phyloP scores from a whole-genome alignment of 2,113 vertebrate species.

The Mastomys natalensis region DNA sequence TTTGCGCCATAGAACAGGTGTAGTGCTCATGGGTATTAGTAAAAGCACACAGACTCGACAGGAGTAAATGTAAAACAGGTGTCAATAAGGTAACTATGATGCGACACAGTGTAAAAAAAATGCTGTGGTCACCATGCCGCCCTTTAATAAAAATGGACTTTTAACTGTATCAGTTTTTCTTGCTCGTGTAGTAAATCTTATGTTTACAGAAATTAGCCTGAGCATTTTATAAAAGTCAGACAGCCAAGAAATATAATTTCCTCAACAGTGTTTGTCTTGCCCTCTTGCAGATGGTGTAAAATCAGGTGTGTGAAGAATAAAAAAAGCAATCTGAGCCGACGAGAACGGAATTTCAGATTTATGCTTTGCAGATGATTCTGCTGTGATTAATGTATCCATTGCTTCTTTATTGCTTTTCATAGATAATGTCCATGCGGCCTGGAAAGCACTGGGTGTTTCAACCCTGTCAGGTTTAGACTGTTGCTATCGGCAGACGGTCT shows the following conservation, averaged over 20 bases:
- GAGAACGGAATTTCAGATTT: conserved; percentile 87
- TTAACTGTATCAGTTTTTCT: conserved; percentile 72
- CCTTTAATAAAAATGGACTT: conserved; percentile 75
- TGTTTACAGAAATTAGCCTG: conserved; percentile 77
- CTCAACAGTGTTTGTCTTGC: conserved; percentile 80
- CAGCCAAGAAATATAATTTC: conserved; percentile 83
- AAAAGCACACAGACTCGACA: background rate
- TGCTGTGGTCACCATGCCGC: conserved; percentile 34
- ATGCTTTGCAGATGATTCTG: conserved; percentile 88
- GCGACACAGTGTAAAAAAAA: background rate
- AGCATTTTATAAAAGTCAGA: conserved; percentile 80
- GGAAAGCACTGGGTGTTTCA: conserved; percentile 87
- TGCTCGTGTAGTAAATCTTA: conserved; percentile 75
- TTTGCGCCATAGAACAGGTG: background rate
- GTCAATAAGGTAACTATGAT: conserved; percentile 24
- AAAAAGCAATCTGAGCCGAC: conserved; percentile 78
- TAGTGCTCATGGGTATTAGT: conserved; percentile 1
- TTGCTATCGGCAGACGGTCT: conserved; percentile 88
- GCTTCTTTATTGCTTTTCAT: conserved; percentile 85
- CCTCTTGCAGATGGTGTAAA: conserved; percentile 80
- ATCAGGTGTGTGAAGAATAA: conserved; percentile 84
- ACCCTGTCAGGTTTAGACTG: conserved; percentile 87
- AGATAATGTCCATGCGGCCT: conserved; percentile 87
- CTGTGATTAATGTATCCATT: conserved; percentile 86
- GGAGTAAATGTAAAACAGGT: conserved; percentile 71